phyloP scores from a whole-genome alignment of 2,113 vertebrate species.

The Rhinolophus ferrumequinum region DNA sequence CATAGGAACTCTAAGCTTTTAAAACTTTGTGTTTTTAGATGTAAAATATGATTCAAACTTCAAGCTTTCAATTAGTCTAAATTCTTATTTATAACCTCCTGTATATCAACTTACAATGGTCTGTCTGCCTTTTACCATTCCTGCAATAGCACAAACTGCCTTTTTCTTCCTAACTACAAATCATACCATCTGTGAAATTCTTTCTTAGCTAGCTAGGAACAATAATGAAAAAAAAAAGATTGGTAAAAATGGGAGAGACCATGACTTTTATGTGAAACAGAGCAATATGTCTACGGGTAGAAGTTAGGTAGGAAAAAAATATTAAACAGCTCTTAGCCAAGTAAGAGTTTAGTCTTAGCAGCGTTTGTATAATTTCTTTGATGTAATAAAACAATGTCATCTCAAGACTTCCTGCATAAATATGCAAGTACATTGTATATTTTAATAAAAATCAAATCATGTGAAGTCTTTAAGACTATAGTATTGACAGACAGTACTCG shows the following conservation, averaged over 20 bases:
- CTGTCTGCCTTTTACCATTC: neutral
- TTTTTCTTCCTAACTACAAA: slow-evolving; percentile 41
- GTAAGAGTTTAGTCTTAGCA: neutral
- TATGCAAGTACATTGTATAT: neutral
- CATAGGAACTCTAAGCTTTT: neutral
- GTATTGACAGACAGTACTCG: neutral
- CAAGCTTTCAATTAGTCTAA: neutral
- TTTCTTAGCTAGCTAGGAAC: slow-evolving; percentile 22
- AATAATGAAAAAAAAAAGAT: slow-evolving; percentile 24
- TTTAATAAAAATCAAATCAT: slow-evolving; percentile 44
- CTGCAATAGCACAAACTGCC: neutral
- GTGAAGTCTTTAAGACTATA: neutral
- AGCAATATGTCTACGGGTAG: neutral
- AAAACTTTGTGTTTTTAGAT: neutral
- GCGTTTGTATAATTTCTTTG: neutral
- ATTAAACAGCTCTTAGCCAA: neutral
- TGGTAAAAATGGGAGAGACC: neutral
- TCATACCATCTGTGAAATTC: neutral
- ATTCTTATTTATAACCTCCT: neutral
- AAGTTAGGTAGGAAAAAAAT: neutral
- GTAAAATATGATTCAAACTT: neutral
- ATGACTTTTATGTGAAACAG: neutral
- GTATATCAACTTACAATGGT: neutral
- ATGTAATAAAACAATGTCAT: neutral
- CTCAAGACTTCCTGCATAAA: neutral